Percentiles rank a stretch among this genome's conserved stretches.
Conservation (phyloP, 2,888 invertebrate species). For the Psylliodes chrysocephalus region DNA sequence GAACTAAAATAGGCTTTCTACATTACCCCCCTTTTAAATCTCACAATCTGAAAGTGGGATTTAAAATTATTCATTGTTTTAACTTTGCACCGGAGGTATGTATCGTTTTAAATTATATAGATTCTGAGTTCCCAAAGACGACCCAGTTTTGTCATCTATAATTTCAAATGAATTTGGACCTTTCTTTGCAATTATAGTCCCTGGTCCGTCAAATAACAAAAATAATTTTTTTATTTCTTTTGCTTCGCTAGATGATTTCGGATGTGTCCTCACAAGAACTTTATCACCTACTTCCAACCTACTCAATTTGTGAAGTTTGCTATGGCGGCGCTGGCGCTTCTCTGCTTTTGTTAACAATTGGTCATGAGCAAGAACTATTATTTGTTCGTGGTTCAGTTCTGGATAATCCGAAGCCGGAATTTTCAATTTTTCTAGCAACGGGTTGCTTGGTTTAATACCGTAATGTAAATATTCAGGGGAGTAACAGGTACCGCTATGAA, state of each 20-base stretch:
- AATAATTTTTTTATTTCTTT: conserved; percentile 13
- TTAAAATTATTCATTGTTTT: too few species aligned
- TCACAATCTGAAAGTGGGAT: too few species aligned
- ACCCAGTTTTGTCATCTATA: background rate
- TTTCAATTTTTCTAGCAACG: background rate
- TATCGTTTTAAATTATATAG: background rate
- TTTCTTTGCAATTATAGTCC: background rate
- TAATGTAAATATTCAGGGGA: background rate
- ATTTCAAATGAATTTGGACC: conserved; percentile 9
- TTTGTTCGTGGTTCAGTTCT: background rate
- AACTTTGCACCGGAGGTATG: background rate
- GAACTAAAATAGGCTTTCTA: too few species aligned
- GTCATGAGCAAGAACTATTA: background rate
- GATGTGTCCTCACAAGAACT: conserved; percentile 4
- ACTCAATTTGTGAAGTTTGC: background rate
- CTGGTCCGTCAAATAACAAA: background rate
- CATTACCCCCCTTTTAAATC: too few species aligned
- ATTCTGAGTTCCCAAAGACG: background rate
- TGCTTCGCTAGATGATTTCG: background rate
- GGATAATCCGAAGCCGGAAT: background rate
- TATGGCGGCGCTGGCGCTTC: conserved; percentile 3
- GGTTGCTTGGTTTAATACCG: background rate
- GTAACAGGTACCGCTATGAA: conserved; percentile 2
- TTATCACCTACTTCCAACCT: background rate
- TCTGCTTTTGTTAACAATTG: conserved; percentile 10